Evolutionary conservation across 1,140 invertebrate species (phyloP).

Genomic region (Pogonognathellus flavescens): DNA sequence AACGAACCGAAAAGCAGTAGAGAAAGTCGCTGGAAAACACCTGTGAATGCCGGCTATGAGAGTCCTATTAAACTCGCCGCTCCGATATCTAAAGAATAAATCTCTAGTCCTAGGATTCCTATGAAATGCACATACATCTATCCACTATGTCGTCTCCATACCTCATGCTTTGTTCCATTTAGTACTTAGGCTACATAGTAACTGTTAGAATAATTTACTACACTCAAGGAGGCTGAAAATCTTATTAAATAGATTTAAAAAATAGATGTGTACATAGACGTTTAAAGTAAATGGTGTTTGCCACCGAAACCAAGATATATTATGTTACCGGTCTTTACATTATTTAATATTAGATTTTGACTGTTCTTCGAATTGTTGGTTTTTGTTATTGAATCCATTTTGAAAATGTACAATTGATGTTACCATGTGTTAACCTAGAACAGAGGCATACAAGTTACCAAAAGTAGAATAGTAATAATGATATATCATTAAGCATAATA

Average conservation of each 20-base stretch:
- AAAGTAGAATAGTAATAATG: too few relatives aligned
- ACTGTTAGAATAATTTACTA: not conserved
- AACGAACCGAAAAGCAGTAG: conserved; percentile 48
- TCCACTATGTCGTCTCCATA: conserved; percentile 29
- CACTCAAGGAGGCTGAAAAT: conserved; percentile 24
- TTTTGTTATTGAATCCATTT: conserved; percentile 34
- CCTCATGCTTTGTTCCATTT: conserved; percentile 43
- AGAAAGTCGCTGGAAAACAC: conserved; percentile 17
- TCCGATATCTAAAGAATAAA: conserved; percentile 31
- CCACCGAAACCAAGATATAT: not conserved
- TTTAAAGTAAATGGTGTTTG: not conserved
- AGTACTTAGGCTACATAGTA: not conserved
- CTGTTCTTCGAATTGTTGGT: conserved; percentile 16
- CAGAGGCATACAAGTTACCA: too few relatives aligned
- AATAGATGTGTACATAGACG: not conserved
- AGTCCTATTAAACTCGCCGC: conserved; percentile 58
- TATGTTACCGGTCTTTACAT: conserved; percentile 5
- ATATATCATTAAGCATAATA: too few relatives aligned
- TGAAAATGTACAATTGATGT: not conserved
- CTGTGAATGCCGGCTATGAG: conserved; percentile 54
- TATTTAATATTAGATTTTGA: conserved; percentile 4
- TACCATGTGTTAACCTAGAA: not conserved
- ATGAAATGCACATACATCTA: conserved; percentile 1
- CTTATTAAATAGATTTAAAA: conserved; percentile 1
- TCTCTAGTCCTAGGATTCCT: conserved; percentile 45